These are phyloP conservation scores for Aporrectodea caliginosa DNA, from an alignment of 1,140 invertebrate species.

Conservation along the genomic window DNA sequence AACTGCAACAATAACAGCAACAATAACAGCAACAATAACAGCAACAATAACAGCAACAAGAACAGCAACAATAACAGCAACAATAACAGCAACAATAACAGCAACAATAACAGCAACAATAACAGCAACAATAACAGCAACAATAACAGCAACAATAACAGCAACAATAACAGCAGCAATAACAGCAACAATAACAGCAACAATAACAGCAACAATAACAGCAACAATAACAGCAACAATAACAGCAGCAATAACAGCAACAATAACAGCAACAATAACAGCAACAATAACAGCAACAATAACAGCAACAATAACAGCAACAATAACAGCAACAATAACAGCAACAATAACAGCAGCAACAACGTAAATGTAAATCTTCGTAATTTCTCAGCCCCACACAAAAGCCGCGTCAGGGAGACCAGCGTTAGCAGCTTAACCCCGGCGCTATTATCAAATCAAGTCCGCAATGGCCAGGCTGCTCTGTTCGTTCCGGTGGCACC, in stretches of 20 bases:
- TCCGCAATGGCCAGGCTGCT: too few species aligned
- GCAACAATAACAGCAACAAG: not conserved
- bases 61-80: not conserved
- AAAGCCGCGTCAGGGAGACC: too few species aligned
- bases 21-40: not conserved
- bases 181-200: not conserved
- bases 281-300: not conserved
- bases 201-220: not conserved
- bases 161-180: not conserved
- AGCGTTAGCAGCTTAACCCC: too few species aligned
- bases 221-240: not conserved
- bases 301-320: not conserved
- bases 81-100: not conserved
- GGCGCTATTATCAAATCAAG: too few species aligned
- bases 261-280: not conserved
- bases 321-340: too few species aligned
- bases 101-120: not conserved
- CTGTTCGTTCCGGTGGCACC: too few species aligned
- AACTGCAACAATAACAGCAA: not conserved
- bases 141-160: not conserved
- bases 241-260: not conserved
- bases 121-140: not conserved
- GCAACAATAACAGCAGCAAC: too few species aligned
- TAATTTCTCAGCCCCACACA: too few species aligned
- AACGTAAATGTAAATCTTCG: too few species aligned